These are phyloP conservation scores for Dryobates pubescens DNA, from an alignment of 2,797 vertebrate species.

Conservation along the genomic window DNA sequence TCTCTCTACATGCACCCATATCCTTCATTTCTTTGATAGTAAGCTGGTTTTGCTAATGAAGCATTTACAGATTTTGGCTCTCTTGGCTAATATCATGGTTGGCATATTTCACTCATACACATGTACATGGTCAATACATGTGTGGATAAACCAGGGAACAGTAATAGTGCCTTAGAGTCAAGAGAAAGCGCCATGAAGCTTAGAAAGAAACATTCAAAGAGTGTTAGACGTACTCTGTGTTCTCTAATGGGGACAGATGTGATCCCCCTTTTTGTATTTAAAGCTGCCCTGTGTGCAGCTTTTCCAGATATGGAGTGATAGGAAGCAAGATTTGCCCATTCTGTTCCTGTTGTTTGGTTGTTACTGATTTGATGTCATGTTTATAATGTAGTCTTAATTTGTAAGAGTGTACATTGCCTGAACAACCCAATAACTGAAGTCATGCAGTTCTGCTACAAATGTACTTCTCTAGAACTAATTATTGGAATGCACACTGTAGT, in stretches of 20 bases:
- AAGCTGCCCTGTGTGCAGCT: background rate
- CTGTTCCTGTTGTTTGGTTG: background rate
- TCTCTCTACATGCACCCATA: background rate
- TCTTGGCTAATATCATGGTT: constrained; percentile 22
- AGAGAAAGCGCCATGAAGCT: background rate
- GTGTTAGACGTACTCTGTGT: background rate
- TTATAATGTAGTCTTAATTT: background rate
- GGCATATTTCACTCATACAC: background rate
- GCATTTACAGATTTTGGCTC: constrained; percentile 52
- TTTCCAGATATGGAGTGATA: background rate
- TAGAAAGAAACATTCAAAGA: background rate
- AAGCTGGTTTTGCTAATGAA: constrained; percentile 22
- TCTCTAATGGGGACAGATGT: background rate
- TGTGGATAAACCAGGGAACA: background rate
- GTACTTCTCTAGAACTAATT: background rate
- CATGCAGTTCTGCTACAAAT: background rate
- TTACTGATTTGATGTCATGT: background rate
- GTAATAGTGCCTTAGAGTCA: background rate
- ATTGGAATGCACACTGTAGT: background rate
- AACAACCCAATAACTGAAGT: background rate
- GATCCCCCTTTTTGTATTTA: background rate
- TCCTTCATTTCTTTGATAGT: background rate
- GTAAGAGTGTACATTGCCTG: background rate
- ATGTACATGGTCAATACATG: background rate
- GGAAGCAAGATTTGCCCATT: background rate